Base-by-base conservation (phyloP, 2,888 invertebrate species). In the Oligia latruncula region DNA sequence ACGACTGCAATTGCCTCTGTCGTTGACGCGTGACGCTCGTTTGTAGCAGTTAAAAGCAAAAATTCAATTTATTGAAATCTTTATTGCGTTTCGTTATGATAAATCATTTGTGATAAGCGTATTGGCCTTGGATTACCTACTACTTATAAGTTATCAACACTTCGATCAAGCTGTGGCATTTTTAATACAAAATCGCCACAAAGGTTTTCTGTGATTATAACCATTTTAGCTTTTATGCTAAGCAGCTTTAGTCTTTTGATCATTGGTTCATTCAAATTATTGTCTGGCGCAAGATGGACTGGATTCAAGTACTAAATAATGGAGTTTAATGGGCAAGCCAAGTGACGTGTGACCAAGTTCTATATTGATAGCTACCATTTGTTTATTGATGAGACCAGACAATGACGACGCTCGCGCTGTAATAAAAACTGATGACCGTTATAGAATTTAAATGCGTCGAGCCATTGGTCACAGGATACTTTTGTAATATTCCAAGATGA, bases 371-470 rank as follows among this genome's bases (percentile, higher is more conserved):
- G 64, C 52, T n/a, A 52, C 58, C 71, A 55, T 85, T 83, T 87
- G 85, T 78, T 75, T 85, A 77, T 77, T 71, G 65, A 85, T 74
- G 77, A 74, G 52, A 66, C 71, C 67, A 72, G 78, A 83, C 87
- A 83, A 89, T 85, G 82, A 83, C 80, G 78, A 71, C 67, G 65
- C 46, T 46, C 9, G 46, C 9, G 43, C 9, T 55, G 80, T 60
- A 78, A 85, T 88, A 83, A 83, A 77, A 85, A 76, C 70, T 52
- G 66, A 82, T 68, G 81, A 70, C 70, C 60, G 70, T 76, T 73
- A 71, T 77, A 75, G 80, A 78, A 73, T 82, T 64, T 74, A 70
- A 78, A 70, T 52, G 70, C 72, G 68, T 58, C 52, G 11, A 64
- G 58, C 55, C 64, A 64, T 77, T 77, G 43, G 4, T 74, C 68